Conservation (phyloP, 2,888 invertebrate genomes). For the Drosophila nigricruria region DNA sequence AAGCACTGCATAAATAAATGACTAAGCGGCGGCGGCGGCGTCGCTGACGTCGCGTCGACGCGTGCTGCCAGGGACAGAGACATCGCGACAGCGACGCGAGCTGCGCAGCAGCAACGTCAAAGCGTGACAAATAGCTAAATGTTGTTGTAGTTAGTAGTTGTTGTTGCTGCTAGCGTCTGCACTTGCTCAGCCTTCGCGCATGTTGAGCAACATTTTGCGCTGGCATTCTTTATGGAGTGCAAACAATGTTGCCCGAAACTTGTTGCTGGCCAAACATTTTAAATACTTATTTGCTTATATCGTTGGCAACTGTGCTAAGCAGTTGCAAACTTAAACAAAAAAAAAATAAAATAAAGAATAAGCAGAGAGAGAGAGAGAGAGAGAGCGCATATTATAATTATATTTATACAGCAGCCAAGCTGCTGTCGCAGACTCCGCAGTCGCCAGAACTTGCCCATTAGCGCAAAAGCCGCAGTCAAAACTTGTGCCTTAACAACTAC, state of each 20-base stretch:
- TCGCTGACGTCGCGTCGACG: constrained; percentile 42
- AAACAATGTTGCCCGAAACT: constrained; percentile 46
- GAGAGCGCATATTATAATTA: constrained; percentile 42
- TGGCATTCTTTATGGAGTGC: constrained; percentile 22
- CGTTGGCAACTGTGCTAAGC: constrained; percentile 42
- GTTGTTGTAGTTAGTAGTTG: constrained; percentile 21
- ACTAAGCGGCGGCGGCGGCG: constrained; percentile 51
- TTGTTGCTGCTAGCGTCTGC: constrained; percentile 17
- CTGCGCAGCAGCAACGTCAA: constrained; percentile 49
- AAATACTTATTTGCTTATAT: constrained; percentile 41
- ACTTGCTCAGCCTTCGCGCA: constrained; percentile 36
- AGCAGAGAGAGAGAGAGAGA: constrained; percentile 21
- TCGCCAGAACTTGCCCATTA: constrained; percentile 54
- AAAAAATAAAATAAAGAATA: constrained; percentile 4
- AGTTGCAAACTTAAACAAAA: constrained; percentile 26
- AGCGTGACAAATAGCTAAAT: constrained; percentile 74
- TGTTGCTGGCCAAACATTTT: constrained; percentile 55
- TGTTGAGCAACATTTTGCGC: constrained; percentile 54
- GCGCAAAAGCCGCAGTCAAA: constrained; percentile 52
- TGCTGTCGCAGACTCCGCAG: constrained; percentile 38
- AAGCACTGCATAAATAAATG: constrained; percentile 43
- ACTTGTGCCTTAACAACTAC: constrained; percentile 28
- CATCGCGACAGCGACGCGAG: constrained; percentile 19
- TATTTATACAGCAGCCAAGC: constrained; percentile 51
- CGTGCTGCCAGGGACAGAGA: constrained; percentile 47